Conservation (phyloP, 35 echinoderm and acorn worm species). For the Ptychodera flava region DNA sequence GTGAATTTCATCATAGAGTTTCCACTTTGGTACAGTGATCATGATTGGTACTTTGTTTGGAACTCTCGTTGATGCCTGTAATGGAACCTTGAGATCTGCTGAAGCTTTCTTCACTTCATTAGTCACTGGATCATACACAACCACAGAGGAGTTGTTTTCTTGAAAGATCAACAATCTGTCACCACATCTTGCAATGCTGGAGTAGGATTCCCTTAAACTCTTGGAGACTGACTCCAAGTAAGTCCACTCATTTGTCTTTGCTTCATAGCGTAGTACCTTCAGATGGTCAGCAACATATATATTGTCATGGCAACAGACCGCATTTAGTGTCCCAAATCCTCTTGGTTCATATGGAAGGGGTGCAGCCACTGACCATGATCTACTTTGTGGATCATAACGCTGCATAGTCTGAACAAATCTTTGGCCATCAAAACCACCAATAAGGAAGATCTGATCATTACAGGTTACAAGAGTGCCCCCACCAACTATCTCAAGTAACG, state of each 20-base stretch:
- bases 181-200: neutral
- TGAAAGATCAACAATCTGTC: neutral
- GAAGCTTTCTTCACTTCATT: neutral
- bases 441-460: neutral
- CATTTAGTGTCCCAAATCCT: neutral
- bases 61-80: neutral
- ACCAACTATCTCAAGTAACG: neutral
- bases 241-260: neutral
- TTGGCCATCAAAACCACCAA: neutral
- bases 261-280: neutral
- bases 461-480: neutral
- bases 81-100: neutral
- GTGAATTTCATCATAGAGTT: neutral
- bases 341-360: neutral
- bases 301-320: neutral
- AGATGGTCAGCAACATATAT: neutral
- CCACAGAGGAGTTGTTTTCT: neutral
- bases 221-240: neutral
- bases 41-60: neutral
- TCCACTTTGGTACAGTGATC: neutral
- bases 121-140: neutral
- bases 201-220: neutral
- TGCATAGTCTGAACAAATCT: neutral
- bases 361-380: neutral
- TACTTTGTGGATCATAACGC: neutral